Conservation (phyloP, 2,113 vertebrate genomes). For the Brachypodius melanocephalos region DNA sequence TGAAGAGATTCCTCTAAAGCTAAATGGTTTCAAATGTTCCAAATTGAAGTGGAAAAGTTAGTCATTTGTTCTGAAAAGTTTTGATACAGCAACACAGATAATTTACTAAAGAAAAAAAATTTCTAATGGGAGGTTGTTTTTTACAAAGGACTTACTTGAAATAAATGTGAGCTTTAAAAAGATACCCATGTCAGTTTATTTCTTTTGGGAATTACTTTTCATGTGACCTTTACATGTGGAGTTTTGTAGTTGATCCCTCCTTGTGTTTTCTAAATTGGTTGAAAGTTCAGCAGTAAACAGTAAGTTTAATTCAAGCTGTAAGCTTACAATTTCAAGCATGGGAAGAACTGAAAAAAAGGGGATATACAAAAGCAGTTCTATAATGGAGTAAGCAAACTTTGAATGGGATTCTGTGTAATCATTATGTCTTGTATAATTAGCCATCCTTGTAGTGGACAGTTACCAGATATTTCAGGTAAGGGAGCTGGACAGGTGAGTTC, state of each 20-base stretch:
- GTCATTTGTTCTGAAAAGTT: background rate
- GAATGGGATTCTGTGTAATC: background rate
- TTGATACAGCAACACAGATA: background rate
- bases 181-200: background rate
- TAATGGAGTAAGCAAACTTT: background rate
- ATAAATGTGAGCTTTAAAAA: background rate
- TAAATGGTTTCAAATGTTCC: background rate
- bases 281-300: background rate
- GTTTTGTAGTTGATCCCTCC: background rate
- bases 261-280: background rate
- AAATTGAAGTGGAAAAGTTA: background rate
- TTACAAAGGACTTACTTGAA: background rate
- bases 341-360: background rate
- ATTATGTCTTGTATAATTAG: background rate
- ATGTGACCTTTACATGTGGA: background rate
- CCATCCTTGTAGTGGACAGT: background rate
- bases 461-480: background rate
- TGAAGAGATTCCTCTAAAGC: background rate
- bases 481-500: background rate
- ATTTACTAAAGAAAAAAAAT: background rate
- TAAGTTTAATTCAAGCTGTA: background rate
- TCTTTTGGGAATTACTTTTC: background rate
- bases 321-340: background rate
- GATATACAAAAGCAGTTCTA: background rate
- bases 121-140: background rate